These are phyloP conservation scores for Vandiemenella viatica DNA, from an alignment of 2,888 invertebrate genomes.

Conservation along the genomic window DNA sequence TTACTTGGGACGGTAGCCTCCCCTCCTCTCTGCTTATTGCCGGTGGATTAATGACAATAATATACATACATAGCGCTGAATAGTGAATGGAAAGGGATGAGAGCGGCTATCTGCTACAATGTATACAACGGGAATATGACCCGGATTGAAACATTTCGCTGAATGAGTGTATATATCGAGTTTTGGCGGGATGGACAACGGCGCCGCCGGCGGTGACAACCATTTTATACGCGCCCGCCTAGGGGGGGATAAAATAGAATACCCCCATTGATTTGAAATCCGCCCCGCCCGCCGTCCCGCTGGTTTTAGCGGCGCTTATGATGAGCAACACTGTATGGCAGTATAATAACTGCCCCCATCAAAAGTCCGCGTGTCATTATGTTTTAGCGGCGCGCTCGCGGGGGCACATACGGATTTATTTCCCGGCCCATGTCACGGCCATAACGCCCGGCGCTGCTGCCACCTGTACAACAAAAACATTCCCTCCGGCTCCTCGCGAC, in stretches of 20 bases:
- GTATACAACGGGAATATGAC: constrained; percentile 13
- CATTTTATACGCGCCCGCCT: constrained; percentile 14
- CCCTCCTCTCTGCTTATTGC: constrained; percentile 16
- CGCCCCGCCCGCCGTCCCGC: too few relatives aligned
- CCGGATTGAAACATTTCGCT: constrained; percentile 14
- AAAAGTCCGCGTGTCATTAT: constrained; percentile 15
- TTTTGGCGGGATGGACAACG: constrained; percentile 10
- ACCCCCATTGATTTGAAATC: constrained; percentile 16
- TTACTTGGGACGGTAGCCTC: constrained; percentile 13
- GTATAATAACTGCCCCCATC: constrained; percentile 15
- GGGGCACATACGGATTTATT: constrained; percentile 10
- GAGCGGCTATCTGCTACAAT: constrained; percentile 12
- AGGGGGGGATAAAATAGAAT: constrained; percentile 14
- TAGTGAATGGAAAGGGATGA: constrained; percentile 3
- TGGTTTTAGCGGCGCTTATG: constrained; percentile 13
- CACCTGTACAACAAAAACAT: constrained; percentile 13
- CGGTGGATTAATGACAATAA: constrained; percentile 17
- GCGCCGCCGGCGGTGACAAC: constrained; percentile 6
- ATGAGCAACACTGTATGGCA: constrained; percentile 9
- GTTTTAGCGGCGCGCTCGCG: constrained; percentile 2
- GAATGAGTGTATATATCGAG: constrained; percentile 11
- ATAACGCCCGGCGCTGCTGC: constrained; percentile 5
- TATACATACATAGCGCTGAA: constrained; percentile 10
- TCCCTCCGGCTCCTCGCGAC: neutral
- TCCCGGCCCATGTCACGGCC: constrained; percentile 1